These are phyloP conservation scores for Branchinecta sandiegonensis DNA, from an alignment of 2,888 invertebrate species.

Conservation along the genomic window DNA sequence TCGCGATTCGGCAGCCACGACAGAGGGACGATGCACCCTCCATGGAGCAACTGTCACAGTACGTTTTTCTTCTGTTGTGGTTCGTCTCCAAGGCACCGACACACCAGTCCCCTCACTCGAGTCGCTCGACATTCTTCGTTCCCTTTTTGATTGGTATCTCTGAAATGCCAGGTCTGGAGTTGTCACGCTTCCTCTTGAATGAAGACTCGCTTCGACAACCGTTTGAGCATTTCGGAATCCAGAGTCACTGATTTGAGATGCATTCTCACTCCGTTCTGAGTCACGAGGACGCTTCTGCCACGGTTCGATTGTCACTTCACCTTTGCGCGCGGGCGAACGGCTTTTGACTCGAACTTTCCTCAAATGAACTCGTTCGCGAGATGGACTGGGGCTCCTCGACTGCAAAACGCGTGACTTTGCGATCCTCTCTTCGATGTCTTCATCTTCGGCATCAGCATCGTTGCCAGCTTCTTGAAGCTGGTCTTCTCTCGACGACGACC, in stretches of 20 bases:
- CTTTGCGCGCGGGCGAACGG: not conserved
- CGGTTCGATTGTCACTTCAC: not conserved
- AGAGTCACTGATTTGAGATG: not conserved
- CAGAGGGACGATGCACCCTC: not conserved
- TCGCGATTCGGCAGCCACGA: too few species aligned
- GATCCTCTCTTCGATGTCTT: not conserved
- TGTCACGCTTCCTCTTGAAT: not conserved
- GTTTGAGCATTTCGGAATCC: not conserved
- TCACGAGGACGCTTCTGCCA: slow-evolving; percentile 6
- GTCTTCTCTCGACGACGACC: not conserved
- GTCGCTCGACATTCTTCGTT: not conserved
- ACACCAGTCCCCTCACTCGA: not conserved
- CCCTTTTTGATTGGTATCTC: not conserved
- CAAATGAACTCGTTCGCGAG: not conserved
- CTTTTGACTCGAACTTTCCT: not conserved
- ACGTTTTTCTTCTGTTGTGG: not conserved
- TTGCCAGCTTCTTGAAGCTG: not conserved
- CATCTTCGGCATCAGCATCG: not conserved
- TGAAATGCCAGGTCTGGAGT: not conserved
- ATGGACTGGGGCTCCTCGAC: not conserved
- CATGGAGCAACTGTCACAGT: not conserved
- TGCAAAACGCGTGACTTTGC: not conserved
- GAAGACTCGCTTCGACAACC: not conserved
- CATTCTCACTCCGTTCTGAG: not conserved
- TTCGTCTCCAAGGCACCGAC: not conserved